These are phyloP conservation scores for Hemicordylus capensis DNA, from an alignment of 2,113 vertebrate species.

Conservation along the genomic window DNA sequence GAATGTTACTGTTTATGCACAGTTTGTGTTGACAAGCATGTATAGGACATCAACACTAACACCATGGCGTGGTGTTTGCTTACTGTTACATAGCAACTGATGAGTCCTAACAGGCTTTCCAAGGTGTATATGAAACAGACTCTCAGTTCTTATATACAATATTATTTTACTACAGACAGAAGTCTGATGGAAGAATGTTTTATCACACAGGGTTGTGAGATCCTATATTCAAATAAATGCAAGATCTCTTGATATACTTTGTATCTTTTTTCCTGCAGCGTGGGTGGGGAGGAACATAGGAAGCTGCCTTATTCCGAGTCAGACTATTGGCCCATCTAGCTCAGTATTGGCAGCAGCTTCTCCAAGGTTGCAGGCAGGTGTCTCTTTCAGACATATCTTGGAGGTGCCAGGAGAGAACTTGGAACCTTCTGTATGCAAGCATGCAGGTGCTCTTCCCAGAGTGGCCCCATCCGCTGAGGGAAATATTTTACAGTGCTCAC, in stretches of 20 bases:
- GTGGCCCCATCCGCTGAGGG: too few relatives aligned
- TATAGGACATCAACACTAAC: background rate
- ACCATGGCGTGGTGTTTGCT: slow-evolving; percentile 27
- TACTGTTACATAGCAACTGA: slow-evolving; percentile 24
- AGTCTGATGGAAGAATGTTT: background rate
- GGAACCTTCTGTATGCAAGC: too few relatives aligned
- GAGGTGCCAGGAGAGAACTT: too few relatives aligned
- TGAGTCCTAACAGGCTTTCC: background rate
- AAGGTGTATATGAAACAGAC: background rate
- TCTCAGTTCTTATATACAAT: background rate
- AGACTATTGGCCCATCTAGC: too few relatives aligned
- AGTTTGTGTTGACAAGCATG: background rate
- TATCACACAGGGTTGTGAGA: background rate
- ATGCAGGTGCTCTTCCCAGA: too few relatives aligned
- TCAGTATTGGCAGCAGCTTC: too few relatives aligned
- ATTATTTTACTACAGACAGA: background rate
- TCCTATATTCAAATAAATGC: background rate
- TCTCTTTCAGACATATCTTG: too few relatives aligned
- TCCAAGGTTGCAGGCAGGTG: too few relatives aligned
- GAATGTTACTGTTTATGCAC: background rate
- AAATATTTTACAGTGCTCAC: too few relatives aligned
- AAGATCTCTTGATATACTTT: background rate
- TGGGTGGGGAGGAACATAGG: too few relatives aligned
- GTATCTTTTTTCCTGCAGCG: background rate
- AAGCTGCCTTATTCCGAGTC: background rate